These are phyloP conservation scores for Brachymystax lenok DNA, from an alignment of 2,797 vertebrate species.

Conservation along the genomic window DNA sequence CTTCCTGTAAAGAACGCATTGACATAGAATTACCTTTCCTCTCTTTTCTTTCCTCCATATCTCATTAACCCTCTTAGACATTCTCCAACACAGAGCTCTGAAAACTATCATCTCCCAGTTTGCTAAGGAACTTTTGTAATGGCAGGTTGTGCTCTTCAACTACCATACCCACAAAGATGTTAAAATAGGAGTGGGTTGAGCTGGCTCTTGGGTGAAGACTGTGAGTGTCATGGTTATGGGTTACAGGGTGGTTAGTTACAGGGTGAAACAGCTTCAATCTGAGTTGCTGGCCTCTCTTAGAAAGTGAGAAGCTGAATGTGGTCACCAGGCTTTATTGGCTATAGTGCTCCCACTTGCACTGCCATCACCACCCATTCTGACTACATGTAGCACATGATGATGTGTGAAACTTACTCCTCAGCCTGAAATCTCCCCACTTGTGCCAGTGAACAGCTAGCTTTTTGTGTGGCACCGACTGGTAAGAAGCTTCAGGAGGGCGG, in stretches of 20 bases:
- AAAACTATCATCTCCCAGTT: slow-evolving; percentile 14
- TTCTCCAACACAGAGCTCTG: slow-evolving; percentile 35
- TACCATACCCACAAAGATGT: slow-evolving; percentile 6
- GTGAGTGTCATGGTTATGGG: slow-evolving; percentile 12
- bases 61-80: slow-evolving; percentile 41
- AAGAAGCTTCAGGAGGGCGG: too few species aligned
- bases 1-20: slow-evolving; percentile 62
- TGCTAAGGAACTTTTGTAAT: slow-evolving; percentile 17
- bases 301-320: slow-evolving; percentile 42
- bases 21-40: slow-evolving; percentile 52
- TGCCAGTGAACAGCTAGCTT: too few species aligned
- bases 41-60: slow-evolving; percentile 48
- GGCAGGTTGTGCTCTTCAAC: slow-evolving; percentile 27
- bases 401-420: too few species aligned
- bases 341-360: neutral
- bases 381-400: too few species aligned
- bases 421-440: too few species aligned
- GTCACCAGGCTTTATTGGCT: slow-evolving; percentile 33
- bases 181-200: slow-evolving; percentile 24
- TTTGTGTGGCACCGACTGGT: too few species aligned
- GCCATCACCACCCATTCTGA: too few species aligned
- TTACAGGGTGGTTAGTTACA: slow-evolving; percentile 31
- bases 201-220: neutral
- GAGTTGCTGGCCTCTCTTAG: slow-evolving; percentile 25
- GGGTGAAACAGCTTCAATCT: slow-evolving; percentile 29